Conservation (phyloP, 2,797 vertebrate genomes). For the Heterohyrax brucei region DNA sequence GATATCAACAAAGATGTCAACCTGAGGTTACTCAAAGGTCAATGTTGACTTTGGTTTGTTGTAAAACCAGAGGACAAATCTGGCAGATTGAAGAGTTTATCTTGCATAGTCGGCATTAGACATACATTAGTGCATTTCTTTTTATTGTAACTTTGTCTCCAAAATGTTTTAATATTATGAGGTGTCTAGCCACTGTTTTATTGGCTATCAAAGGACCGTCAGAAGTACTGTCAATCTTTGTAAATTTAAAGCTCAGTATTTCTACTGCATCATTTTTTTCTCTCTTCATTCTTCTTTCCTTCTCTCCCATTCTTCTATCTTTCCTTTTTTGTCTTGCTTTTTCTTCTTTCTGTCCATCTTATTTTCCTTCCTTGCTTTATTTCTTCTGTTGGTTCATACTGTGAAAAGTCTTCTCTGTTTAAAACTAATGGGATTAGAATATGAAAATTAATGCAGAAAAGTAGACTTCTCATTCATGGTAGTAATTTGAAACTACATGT, state of each 20-base stretch:
- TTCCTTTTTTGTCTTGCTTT: background rate
- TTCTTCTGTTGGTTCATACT: background rate
- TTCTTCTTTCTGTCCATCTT: background rate
- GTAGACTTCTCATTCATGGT: background rate
- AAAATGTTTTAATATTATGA: constrained; percentile 70
- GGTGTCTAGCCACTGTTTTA: constrained; percentile 61
- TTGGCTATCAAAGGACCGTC: constrained; percentile 64
- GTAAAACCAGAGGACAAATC: constrained; percentile 64
- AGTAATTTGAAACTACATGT: constrained; percentile 8
- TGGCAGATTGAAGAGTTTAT: constrained; percentile 68
- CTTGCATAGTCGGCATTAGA: constrained; percentile 80
- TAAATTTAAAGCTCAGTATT: constrained; percentile 47
- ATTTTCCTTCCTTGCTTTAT: background rate
- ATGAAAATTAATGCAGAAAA: constrained; percentile 18
- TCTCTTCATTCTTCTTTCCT: background rate
- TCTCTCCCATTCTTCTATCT: background rate
- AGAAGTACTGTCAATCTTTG: constrained; percentile 9
- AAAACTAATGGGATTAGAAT: background rate
- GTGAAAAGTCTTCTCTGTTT: background rate
- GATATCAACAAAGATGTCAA: constrained; percentile 42
- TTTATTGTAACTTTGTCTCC: constrained; percentile 66
- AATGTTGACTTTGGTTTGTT: constrained; percentile 60
- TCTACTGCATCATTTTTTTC: constrained; percentile 44
- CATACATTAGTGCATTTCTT: constrained; percentile 66
- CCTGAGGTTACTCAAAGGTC: constrained; percentile 74